Evolutionary conservation across 1,140 invertebrate genomes (phyloP).

Genomic region (Heliothis subflexa): DNA sequence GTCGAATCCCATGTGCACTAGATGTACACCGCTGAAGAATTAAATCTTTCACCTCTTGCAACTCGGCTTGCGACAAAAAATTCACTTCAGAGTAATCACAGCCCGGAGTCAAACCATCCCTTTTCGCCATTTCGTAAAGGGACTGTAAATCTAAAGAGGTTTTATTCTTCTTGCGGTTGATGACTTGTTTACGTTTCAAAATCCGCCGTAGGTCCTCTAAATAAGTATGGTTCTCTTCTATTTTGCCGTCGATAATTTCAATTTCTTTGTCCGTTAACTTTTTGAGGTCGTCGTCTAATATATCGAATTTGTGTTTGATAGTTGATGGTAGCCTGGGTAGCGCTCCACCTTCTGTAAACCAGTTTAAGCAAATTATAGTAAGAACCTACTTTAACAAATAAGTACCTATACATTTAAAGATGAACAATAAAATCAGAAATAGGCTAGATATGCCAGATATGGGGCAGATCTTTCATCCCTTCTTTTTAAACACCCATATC

Average conservation of each 20-base stretch:
- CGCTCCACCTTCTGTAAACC: background rate
- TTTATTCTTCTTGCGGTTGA: conserved; percentile 62
- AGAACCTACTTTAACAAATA: too few species aligned
- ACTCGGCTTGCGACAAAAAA: conserved; percentile 67
- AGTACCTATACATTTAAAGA: too few species aligned
- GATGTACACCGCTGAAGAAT: conserved; percentile 69
- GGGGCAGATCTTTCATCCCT: too few species aligned
- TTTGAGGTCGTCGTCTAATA: conserved; percentile 65
- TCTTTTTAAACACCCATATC: too few species aligned
- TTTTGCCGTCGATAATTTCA: conserved; percentile 75
- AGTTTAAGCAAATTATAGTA: too few species aligned
- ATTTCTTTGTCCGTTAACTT: conserved; percentile 73
- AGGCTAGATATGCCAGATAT: too few species aligned
- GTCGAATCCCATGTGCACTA: conserved; percentile 68
- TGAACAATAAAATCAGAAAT: too few species aligned
- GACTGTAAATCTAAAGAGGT: conserved; percentile 64
- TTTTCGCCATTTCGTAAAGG: conserved; percentile 75
- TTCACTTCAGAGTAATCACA: conserved; percentile 61
- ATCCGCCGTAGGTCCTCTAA: conserved; percentile 70
- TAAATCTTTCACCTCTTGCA: conserved; percentile 73
- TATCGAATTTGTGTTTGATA: conserved; percentile 65
- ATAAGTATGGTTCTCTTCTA: conserved; percentile 70
- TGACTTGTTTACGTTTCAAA: conserved; percentile 65
- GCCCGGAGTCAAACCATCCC: conserved; percentile 54
- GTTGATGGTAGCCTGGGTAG: conserved; percentile 54